A percentile compares a stretch with the other conserved stretches of the same genome.
phyloP scores from a whole-genome alignment of 2,113 vertebrate species.

The Sisor rabdophorus region DNA sequence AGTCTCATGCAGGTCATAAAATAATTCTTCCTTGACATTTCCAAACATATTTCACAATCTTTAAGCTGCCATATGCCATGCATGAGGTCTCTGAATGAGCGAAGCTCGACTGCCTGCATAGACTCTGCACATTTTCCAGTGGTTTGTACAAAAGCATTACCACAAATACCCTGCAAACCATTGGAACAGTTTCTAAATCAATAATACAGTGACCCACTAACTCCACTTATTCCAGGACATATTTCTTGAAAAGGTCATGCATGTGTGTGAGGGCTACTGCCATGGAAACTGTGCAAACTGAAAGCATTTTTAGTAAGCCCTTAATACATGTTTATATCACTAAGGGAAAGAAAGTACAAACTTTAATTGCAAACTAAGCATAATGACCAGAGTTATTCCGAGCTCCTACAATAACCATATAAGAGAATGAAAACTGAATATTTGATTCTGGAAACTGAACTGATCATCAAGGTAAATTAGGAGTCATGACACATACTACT shows the following conservation, averaged over 20 bases:
- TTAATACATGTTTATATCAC: conserved; percentile 10
- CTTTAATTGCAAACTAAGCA: not conserved
- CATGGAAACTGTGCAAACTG: conserved; percentile 54
- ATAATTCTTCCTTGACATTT: conserved; percentile 27
- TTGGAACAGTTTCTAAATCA: conserved; percentile 55
- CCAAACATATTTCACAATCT: conserved; percentile 25
- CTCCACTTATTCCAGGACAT: conserved; percentile 50
- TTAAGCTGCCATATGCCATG: conserved; percentile 5
- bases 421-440: too few relatives aligned
- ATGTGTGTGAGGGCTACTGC: conserved; percentile 52
- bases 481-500: not conserved
- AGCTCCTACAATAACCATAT: not conserved
- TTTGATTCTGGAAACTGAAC: not conserved
- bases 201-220: conserved; percentile 37
- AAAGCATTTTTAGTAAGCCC: conserved; percentile 29
- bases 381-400: not conserved
- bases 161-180: conserved; percentile 50
- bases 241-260: conserved; percentile 24
- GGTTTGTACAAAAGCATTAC: conserved; percentile 48
- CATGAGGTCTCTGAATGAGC: conserved; percentile 34
- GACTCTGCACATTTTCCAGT: conserved; percentile 60
- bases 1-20: conserved; percentile 8
- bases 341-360: not conserved
- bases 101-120: conserved; percentile 50
- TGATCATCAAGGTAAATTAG: not conserved